Evolutionary conservation across 2,797 vertebrate species (phyloP), one percentile per base, ranked within the genome.

Genomic region (Eupleurogrammus muticus): DNA sequence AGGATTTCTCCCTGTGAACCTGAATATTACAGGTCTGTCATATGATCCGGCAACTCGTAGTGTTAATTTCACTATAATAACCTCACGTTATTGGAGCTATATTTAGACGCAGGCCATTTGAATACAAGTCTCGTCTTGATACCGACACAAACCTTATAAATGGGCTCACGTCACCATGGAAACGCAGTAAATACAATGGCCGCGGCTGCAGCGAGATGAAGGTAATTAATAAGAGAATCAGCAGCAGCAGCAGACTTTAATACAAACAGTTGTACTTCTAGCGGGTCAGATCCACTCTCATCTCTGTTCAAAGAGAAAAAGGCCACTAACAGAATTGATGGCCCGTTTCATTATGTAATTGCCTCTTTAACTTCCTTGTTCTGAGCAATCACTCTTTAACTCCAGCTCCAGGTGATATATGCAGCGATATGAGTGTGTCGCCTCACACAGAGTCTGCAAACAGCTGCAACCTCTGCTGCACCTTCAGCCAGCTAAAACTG

Each of bases 221-320:
- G 86, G 93, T 95, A 96, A 96, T 96, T 95, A 96, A 96, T 94
- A 94, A 96, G 94, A 90, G 90, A 93, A 90, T 95, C 95, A 93
- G 28, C 28, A 28, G 28, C 28, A 28, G 28, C 28, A 91, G 88
- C 84, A 87, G 88, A 90, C 74, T 90, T 89, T 90, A 92, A 92
- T 89, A 90, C 91, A 92, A 92, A 90, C 89, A 93, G 91, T 94
- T 93, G 89, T 80, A 62, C 85, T 93, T 91, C 92, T 81, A 93
- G 90, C 83, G 92, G 82, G 82, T 93, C 92, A 88, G 92, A 92
- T 87, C 85, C 86, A 93, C 89, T 86, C 59, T 89, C 90, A 92
- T 93, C 84, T 92, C 92, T 92, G 78, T 91, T 91, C 86, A 82
- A 92, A 92, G 79, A 87, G 74, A 93, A 89, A 91, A 90, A 90